Conservation (phyloP, 2,888 invertebrate genomes). For the Heteromurus nitidus region DNA sequence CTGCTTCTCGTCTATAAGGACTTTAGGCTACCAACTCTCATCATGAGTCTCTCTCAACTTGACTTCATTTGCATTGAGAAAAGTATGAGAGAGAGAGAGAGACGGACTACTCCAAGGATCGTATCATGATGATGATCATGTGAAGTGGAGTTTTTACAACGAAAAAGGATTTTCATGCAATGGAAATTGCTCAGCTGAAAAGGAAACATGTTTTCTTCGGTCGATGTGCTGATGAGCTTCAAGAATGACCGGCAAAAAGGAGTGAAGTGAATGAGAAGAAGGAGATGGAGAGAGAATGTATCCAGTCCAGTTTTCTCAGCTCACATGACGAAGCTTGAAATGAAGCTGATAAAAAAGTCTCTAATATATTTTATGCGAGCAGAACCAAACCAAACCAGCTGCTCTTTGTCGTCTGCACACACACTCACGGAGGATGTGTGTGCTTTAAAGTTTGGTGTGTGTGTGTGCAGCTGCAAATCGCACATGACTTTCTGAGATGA, state of each 20-base stretch:
- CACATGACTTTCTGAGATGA: neutral
- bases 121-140: too few species aligned
- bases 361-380: too few species aligned
- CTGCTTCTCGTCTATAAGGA: neutral
- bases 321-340: too few species aligned
- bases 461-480: slow-evolving; percentile 58
- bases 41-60: neutral
- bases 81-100: neutral
- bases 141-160: neutral
- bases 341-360: too few species aligned
- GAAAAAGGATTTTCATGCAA: slow-evolving; percentile 46
- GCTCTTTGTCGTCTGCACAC: slow-evolving; percentile 25
- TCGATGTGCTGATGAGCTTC: slow-evolving; percentile 15
- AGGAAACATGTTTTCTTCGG: slow-evolving; percentile 19
- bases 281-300: slow-evolving; percentile 21
- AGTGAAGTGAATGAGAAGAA: slow-evolving; percentile 8
- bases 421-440: too few species aligned
- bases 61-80: slow-evolving; percentile 48
- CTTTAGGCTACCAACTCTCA: neutral
- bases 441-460: too few species aligned
- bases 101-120: neutral
- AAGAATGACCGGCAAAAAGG: slow-evolving; percentile 28
- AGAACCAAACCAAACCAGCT: too few species aligned
- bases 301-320: slow-evolving; percentile 37
- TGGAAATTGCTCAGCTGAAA: slow-evolving; percentile 48